Evolutionary conservation across 2,113 vertebrate species (phyloP), one percentile per base, ranked within the genome.

Genomic region (Edolisoma coerulescens): DNA sequence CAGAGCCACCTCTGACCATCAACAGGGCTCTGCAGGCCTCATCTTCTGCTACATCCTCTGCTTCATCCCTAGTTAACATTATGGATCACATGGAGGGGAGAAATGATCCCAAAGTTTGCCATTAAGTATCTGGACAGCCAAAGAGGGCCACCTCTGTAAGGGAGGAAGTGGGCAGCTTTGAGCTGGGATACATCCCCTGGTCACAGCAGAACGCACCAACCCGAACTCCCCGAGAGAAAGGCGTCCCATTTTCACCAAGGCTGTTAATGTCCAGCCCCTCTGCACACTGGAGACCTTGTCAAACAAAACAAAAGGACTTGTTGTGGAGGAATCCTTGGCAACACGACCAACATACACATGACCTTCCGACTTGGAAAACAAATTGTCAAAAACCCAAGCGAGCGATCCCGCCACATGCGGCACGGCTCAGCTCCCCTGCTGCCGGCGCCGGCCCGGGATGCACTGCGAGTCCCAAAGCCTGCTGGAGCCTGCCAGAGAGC

Each of bases 321-420:
- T 80, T 94, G 87, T 83, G 82, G 82, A 91, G 59, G 85, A 95
- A 91, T 90, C 90, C 87, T 95, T 96, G 95, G 90, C 90, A 95
- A 82, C 78, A 60, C 0, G 1, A 93, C 90, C 87, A 93, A 94
- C 65, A 32, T 50, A 93, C 70, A 89, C 95, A 81, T 68, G 90
- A 94, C 87, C 85, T 94, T 45, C 84, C 0, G 33, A 90, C 78
- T 85, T 79, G 53, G 61, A 93, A 94, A 94, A 94, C 81, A 84
- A 54, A 89, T 39, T 44, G 65, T 81, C 84, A 50, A 95, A 93
- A 95, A 26, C 57, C 49, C 82, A 52, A 94, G 85, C 0, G 4
- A 84, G 81, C 7, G 1, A 42, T 59, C 52, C 53, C 2, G 2
- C 69, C 0, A 3, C 45, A 63, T 1, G 2, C 1, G 4, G 88